A percentile compares a stretch with the other conserved stretches of the same genome.
Evolutionary conservation across 2,888 invertebrate genomes (phyloP).

Genomic region (Leptarthrus brevirostris): DNA sequence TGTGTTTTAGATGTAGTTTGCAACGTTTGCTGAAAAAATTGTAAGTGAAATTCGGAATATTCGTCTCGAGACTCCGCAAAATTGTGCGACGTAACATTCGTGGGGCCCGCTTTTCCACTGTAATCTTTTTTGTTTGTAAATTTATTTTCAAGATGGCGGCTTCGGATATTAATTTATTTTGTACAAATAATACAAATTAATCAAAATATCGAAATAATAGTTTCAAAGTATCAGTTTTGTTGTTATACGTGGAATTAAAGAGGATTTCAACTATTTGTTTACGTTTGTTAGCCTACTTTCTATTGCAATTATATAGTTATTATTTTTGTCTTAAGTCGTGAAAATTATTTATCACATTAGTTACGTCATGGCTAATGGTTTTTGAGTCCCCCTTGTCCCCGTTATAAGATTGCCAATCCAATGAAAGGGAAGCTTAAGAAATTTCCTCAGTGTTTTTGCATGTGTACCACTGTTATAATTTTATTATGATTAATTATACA

Average conservation of each 20-base stretch:
- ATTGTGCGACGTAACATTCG: slow-evolving; percentile 43
- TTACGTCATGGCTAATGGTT: background rate
- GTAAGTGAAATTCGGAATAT: background rate
- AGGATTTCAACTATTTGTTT: too few species aligned
- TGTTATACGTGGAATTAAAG: background rate
- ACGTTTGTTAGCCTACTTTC: too few species aligned
- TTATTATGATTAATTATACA: too few species aligned
- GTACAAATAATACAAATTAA: slow-evolving; percentile 21
- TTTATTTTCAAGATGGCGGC: slow-evolving; percentile 54
- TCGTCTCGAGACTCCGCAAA: slow-evolving; percentile 40
- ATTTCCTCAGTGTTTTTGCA: too few species aligned
- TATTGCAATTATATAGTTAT: too few species aligned
- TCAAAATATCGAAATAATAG: background rate
- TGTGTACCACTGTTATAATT: too few species aligned
- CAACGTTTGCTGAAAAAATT: background rate
- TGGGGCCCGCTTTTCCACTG: slow-evolving; percentile 49
- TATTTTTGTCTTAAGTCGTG: too few species aligned
- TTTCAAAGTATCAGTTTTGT: background rate
- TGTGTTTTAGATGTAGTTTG: background rate
- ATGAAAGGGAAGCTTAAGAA: too few species aligned
- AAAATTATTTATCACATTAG: background rate
- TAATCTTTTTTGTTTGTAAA: slow-evolving; percentile 50
- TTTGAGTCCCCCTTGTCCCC: too few species aligned
- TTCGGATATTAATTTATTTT: slow-evolving; percentile 44
- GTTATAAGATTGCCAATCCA: too few species aligned